A percentile compares a stretch with the other conserved stretches of the same genome.
Evolutionary conservation across 2,888 invertebrate species (phyloP).

Genomic region (Aphrophora alni): DNA sequence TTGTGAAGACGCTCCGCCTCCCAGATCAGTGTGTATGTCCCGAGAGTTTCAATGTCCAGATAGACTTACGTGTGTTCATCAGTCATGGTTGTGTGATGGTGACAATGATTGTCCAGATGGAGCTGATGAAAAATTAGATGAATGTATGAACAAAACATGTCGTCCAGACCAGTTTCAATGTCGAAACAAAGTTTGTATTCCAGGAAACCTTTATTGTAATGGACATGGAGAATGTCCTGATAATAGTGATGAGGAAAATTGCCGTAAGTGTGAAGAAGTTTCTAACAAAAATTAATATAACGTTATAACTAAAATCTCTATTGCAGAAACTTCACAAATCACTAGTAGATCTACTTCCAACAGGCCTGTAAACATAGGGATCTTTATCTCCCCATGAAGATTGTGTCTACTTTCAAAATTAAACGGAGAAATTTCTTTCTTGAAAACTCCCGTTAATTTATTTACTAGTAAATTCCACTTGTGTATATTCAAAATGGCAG

Average conservation of each 20-base stretch:
- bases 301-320: no score
- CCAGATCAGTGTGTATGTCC: constrained; percentile 67
- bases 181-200: constrained; percentile 75
- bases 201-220: constrained; percentile 82
- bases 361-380: no score
- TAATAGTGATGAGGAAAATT: constrained; percentile 84
- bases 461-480: no score
- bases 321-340: no score
- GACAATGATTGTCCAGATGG: constrained; percentile 84
- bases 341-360: no score
- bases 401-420: no score
- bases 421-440: no score
- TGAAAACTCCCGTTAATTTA: no score
- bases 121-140: constrained; percentile 73
- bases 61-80: constrained; percentile 79
- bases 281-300: no score
- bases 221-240: constrained; percentile 83
- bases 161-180: constrained; percentile 88
- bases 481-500: no score
- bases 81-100: constrained; percentile 85
- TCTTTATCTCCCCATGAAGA: no score
- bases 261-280: constrained; percentile 66
- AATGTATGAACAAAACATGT: constrained; percentile 74
- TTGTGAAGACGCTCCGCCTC: constrained; percentile 62
- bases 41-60: constrained; percentile 83